Evolutionary conservation across 2,113 vertebrate genomes (phyloP).

Genomic region (Hippocampus barbouri): DNA sequence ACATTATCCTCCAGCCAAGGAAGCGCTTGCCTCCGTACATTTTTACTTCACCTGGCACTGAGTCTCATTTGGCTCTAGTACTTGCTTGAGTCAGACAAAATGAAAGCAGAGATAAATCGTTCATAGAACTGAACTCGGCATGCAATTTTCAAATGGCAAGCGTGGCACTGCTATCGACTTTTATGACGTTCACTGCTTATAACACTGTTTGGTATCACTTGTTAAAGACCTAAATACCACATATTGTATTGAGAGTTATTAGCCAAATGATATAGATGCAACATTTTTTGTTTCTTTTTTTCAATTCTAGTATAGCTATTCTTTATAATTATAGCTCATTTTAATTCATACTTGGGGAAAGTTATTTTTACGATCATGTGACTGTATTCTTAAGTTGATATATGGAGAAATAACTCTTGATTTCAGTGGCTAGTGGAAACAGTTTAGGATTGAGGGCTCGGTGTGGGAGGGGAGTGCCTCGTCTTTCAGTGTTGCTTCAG

Average conservation of each 20-base stretch:
- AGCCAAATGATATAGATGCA: conserved; percentile 18
- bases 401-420: not conserved
- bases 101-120: conserved; percentile 48
- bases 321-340: conserved; percentile 38
- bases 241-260: conserved; percentile 19
- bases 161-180: conserved; percentile 14
- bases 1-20: conserved; percentile 50
- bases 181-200: conserved; percentile 17
- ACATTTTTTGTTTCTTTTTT: not conserved
- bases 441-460: conserved; percentile 20
- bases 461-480: conserved; percentile 40
- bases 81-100: conserved; percentile 50
- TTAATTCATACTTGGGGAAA: conserved; percentile 25
- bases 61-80: conserved; percentile 44
- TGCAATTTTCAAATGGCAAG: conserved; percentile 14
- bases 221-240: conserved; percentile 25
- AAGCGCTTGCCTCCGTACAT: conserved; percentile 40
- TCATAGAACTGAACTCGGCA: conserved; percentile 27
- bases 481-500: conserved; percentile 51
- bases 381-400: not conserved
- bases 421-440: conserved; percentile 7
- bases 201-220: conserved; percentile 31
- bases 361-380: not conserved
- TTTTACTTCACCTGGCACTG: conserved; percentile 48
- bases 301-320: conserved; percentile 25